These are phyloP conservation scores for Grapholita molesta DNA, from an alignment of 1,140 invertebrate species.

Conservation along the genomic window DNA sequence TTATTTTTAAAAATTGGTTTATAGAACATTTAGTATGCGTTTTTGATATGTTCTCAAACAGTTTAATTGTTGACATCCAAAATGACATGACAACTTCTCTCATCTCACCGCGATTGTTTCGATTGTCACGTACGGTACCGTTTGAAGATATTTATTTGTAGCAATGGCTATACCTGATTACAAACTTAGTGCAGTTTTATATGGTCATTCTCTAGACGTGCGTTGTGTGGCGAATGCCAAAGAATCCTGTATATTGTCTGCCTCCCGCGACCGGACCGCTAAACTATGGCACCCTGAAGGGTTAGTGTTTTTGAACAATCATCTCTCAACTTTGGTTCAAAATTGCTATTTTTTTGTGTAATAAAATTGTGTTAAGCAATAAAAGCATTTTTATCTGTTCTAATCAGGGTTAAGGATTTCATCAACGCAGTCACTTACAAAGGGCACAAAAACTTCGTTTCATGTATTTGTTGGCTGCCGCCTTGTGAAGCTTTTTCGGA, in stretches of 20 bases:
- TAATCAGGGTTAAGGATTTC: conserved; percentile 78
- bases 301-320: conserved; percentile 75
- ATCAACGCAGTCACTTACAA: conserved; percentile 83
- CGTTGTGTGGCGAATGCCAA: conserved; percentile 83
- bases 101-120: conserved; percentile 32
- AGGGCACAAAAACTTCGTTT: conserved; percentile 93
- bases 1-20: no score
- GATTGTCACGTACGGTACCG: conserved; percentile 21
- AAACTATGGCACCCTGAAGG: conserved; percentile 90
- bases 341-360: not conserved
- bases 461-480: conserved; percentile 86
- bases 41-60: not conserved
- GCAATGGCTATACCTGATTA: conserved; percentile 79
- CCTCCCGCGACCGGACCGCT: conserved; percentile 91
- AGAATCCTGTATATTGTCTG: conserved; percentile 88
- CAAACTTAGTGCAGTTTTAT: conserved; percentile 86
- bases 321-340: conserved; percentile 8
- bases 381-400: conserved; percentile 28
- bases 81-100: conserved; percentile 42
- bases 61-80: conserved; percentile 1
- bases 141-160: conserved; percentile 31
- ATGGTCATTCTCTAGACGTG: conserved; percentile 91
- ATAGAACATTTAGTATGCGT: no score
- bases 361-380: not conserved
- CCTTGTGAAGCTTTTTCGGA: conserved; percentile 83